Conservation (phyloP, 30 jellyfish, hydroid and myxozoan species). For the Pelagia noctiluca region DNA sequence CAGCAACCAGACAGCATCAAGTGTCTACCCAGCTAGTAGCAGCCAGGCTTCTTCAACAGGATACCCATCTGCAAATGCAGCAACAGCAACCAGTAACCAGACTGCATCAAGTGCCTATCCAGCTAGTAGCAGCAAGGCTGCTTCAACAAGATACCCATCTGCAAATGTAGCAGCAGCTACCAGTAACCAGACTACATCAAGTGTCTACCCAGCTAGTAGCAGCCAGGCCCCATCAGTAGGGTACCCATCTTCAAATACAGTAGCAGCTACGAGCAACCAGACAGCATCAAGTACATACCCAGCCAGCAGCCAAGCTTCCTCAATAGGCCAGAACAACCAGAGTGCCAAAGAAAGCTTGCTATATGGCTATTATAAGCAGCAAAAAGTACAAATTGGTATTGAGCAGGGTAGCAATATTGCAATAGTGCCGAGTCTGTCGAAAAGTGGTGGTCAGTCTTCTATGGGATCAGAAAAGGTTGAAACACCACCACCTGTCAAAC, state of each 20-base stretch:
- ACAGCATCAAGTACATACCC: background rate
- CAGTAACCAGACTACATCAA: too few relatives aligned
- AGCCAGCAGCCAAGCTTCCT: background rate
- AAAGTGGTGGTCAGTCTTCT: too few relatives aligned
- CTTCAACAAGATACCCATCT: background rate
- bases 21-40: background rate
- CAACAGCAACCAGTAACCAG: constrained; percentile 5
- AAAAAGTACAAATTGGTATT: constrained; percentile 48
- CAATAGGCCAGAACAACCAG: background rate
- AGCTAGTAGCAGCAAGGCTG: background rate
- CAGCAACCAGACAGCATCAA: background rate
- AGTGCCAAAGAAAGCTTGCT: constrained; percentile 31
- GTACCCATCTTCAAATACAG: background rate
- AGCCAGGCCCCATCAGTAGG: background rate
- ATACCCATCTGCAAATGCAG: background rate
- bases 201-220: too few relatives aligned
- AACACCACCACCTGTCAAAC: constrained; percentile 3
- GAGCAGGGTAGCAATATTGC: constrained; percentile 10
- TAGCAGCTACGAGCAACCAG: background rate
- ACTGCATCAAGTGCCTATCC: background rate
- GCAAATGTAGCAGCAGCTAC: background rate
- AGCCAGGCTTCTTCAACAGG: background rate
- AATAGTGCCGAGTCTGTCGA: background rate
- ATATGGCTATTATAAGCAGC: constrained; percentile 63
- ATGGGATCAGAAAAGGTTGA: too few relatives aligned